Conservation (phyloP, 2,888 invertebrate species). For the Apamea crenata region DNA sequence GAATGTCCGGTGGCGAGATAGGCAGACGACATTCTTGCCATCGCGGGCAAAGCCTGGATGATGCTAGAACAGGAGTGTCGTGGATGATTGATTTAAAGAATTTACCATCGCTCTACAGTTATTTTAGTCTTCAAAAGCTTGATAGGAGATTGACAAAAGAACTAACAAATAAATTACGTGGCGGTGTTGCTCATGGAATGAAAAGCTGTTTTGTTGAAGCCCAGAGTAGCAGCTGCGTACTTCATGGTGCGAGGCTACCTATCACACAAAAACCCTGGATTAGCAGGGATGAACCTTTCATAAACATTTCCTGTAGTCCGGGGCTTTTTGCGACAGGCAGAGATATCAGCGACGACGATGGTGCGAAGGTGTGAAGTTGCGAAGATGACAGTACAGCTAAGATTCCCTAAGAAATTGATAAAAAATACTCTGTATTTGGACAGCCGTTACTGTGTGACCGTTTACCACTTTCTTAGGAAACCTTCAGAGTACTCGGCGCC, state of each 20-base stretch:
- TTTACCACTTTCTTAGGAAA: too few relatives aligned
- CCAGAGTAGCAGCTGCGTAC: background rate
- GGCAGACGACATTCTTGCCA: too few relatives aligned
- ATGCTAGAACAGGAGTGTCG: too few relatives aligned
- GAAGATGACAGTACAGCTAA: background rate
- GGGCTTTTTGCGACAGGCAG: background rate
- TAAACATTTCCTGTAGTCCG: background rate
- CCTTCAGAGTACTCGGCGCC: too few relatives aligned
- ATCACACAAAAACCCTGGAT: rapidly evolving
- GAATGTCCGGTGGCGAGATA: too few relatives aligned
- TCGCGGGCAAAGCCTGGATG: too few relatives aligned
- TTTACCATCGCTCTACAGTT: background rate
- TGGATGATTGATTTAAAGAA: too few relatives aligned
- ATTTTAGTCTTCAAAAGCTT: background rate
- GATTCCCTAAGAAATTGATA: too few relatives aligned
- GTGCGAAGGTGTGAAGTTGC: background rate
- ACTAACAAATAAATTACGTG: background rate
- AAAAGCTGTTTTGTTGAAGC: background rate
- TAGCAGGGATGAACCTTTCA: background rate
- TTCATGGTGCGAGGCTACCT: background rate
- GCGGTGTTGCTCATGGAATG: background rate
- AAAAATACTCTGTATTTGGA: too few relatives aligned
- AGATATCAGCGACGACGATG: background rate
- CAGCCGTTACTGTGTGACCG: too few relatives aligned
- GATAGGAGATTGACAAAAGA: background rate